Base-by-base conservation (phyloP, 2,797 vertebrate genomes). In the Cephalopachus bancanus region DNA sequence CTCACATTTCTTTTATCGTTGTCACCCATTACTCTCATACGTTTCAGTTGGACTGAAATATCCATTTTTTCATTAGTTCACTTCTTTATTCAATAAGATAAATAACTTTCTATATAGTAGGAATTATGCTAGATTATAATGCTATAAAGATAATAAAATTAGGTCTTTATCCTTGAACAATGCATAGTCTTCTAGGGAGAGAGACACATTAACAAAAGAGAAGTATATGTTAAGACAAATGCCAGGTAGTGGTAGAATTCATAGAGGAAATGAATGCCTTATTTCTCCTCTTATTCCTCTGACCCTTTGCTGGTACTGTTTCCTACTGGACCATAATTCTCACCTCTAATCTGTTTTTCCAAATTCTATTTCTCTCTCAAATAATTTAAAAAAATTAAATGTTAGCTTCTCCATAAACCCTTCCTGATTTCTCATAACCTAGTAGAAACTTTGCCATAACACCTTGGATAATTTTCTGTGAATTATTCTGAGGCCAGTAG, bases 91-190 rank as follows among this genome's bases (percentile, higher is more conserved):
- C 7, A 44, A 20, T 81, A 62, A 81, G 26, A 81, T 24, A 55
- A 89, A n/a, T 44, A 69, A 49, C 53, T 62, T 93, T 62, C 44
- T 85, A 0, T 30, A 11, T 67, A 67, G 3, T 55, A 75, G 33
- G 19, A 88, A 74, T 86, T 72, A 74, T 89, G n/a, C 33, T 79
- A 71, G 17, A 44, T 84, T 96, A 51, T 12, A 85, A 51, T 79
- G 20, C 22, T 72, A 28, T 49, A 94, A 75, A 75, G 30, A 55
- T 67, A 5, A 80, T 60, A 28, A 95, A 74, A 81, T 37, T 44
- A 62, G 16, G 53, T 33, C 22, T 37, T 44, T 57, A 1, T 80
- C 71, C 89, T 57, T 93, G 55, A 90, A 3, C 19, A 95, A 76
- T 4, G 26, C 57, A 53, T 71, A 75, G 44, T 24, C 64, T 85